Base-by-base conservation (phyloP, 2,797 vertebrate species). In the Chloroceryle amazona region DNA sequence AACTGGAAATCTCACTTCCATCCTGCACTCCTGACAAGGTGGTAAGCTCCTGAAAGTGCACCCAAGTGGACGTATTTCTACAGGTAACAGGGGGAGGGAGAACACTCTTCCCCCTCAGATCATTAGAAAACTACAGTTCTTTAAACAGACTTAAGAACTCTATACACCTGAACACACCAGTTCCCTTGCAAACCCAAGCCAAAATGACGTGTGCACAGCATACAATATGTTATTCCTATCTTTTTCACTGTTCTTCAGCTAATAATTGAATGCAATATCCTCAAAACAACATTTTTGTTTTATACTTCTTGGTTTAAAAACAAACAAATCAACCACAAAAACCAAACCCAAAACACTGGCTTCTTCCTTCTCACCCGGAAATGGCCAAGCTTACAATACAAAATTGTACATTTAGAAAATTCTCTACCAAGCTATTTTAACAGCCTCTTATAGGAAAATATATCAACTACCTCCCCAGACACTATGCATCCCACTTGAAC, bases 121-220 rank as follows among this genome's bases (percentile, higher is more conserved):
- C 5, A 0, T 23, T 70, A 72, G 79, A 54, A 65, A 74, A 5
- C 5, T 18, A 20, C 0, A 0, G 18, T 31, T 65, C 35, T 21
- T 85, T n/a, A 28, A 28, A 87, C 17, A 84, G 20, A 9, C 16
- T 65, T 52, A 12, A 33, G 46, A 68, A 67, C 13, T 37, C 33
- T 57, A 3, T 28, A 52, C 37, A 81, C 39, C 28, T 7, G 4
- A 70, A 12, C 25, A 31, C 35, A 44, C 4, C 6, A 37, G 22
- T 29, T 42, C 28, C 20, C 31, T 37, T 21, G 42, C 25, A 46
- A 63, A 49, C 4, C 13, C 46, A 9, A 51, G 19, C 63, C 46
- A 8, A 72, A 44, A 21, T 4, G 1, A 29, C 5, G 3, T 21
- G 9, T 33, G 18, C n/a, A 79, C 28, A 67, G 25, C 28, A 49